phyloP scores from a whole-genome alignment of 2,797 vertebrate species.

The Hydrolagus colliei region DNA sequence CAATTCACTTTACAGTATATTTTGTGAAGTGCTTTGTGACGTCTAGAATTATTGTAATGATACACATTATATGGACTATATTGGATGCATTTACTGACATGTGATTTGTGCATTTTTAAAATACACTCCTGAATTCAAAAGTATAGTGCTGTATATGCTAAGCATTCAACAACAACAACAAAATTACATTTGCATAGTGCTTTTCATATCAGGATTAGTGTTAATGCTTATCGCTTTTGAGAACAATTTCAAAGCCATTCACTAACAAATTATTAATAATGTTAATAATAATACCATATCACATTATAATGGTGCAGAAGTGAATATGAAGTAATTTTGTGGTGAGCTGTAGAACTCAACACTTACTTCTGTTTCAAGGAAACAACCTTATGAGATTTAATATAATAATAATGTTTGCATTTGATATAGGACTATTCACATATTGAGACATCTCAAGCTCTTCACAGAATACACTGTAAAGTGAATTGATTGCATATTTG shows the following conservation, averaged over 20 bases:
- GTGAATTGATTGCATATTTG: too few species aligned
- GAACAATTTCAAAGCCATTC: background rate
- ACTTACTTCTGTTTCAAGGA: background rate
- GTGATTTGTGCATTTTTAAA: background rate
- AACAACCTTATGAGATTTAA: background rate
- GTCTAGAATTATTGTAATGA: background rate
- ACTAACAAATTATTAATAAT: background rate
- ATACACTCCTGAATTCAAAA: background rate
- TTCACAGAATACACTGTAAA: too few species aligned
- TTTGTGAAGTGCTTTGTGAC: background rate
- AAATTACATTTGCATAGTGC: background rate
- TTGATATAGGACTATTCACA: too few species aligned
- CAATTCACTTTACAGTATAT: too few species aligned
- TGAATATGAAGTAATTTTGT: background rate
- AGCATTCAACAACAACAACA: too few species aligned
- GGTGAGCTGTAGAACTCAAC: background rate
- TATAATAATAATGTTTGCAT: background rate
- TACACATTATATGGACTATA: too few species aligned
- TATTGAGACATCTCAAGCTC: too few species aligned
- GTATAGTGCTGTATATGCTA: too few species aligned
- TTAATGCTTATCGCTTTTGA: background rate
- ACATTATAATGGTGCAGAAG: too few species aligned
- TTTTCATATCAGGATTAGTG: background rate
- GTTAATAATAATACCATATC: background rate
- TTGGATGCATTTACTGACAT: too few species aligned